A percentile compares a stretch with the other conserved stretches of the same genome.
These are phyloP conservation scores for Drosophila baimaii DNA, from an alignment of 1,140 invertebrate species.

Conservation along the genomic window DNA sequence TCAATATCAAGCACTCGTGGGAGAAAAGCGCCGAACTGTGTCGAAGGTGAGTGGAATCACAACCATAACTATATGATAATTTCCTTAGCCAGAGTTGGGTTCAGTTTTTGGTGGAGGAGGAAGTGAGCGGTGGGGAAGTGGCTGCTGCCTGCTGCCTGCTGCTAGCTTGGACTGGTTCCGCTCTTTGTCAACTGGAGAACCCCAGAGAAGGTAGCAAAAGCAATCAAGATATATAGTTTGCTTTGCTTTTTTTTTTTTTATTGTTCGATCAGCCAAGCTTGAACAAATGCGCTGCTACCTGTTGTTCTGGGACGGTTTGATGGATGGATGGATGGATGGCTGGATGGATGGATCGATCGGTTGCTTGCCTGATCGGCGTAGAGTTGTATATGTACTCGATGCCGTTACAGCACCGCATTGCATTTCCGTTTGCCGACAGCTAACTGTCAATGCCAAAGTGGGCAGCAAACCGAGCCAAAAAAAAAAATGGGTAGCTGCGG, in stretches of 20 bases:
- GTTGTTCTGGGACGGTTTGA: slow-evolving; percentile 56
- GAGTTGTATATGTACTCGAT: slow-evolving; percentile 48
- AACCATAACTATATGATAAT: slow-evolving; percentile 74
- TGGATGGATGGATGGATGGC: slow-evolving; percentile 29
- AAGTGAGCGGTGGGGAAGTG: slow-evolving; percentile 52
- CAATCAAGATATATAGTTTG: slow-evolving; percentile 21
- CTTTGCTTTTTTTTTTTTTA: slow-evolving; percentile 8
- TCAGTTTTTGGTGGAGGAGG: slow-evolving; percentile 37
- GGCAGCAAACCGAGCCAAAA: slow-evolving; percentile 55
- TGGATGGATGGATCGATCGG: slow-evolving; percentile 22
- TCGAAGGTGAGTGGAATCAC: slow-evolving; percentile 90
- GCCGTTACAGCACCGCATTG: slow-evolving; percentile 78
- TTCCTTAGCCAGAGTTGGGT: slow-evolving; percentile 34
- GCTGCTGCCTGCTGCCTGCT: too few relatives aligned
- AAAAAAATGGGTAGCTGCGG: slow-evolving; percentile 11
- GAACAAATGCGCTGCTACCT: slow-evolving; percentile 65
- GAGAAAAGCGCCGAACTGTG: slow-evolving; percentile 97
- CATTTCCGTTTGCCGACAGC: slow-evolving; percentile 75
- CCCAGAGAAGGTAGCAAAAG: slow-evolving; percentile 32
- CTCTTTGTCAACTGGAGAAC: slow-evolving; percentile 28
- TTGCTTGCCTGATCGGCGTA: neutral
- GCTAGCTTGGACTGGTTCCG: slow-evolving; percentile 34
- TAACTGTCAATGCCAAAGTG: slow-evolving; percentile 81
- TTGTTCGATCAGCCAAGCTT: slow-evolving; percentile 49
- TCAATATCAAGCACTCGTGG: slow-evolving; percentile 97